Base-by-base conservation (phyloP, 2,888 invertebrate genomes). In the Drosophila affinis region DNA sequence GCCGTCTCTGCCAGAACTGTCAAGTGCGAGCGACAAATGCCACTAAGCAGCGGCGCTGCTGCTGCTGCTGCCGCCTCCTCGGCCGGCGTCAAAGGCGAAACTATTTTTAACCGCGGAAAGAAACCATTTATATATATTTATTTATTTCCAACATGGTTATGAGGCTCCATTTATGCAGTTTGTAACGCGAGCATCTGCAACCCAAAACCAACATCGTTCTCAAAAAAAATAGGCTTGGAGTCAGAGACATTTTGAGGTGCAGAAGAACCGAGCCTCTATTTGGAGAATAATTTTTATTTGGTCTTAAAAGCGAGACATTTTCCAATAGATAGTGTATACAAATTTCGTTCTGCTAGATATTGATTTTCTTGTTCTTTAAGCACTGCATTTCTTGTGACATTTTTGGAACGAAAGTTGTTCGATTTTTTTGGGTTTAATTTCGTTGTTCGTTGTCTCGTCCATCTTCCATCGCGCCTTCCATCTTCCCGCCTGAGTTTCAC, bases 81-180 rank as follows among this genome's bases (percentile, higher is more conserved):
- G 71, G 72, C 74, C 64, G 69, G 56, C 60, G 59, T 64, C 55
- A 61, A 65, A 56, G 62, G 65, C 65, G 54, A 75, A 18, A 65
- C 81, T 86, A 86, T 86, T 86, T 86, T 81, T 88, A 86, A 79
- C 61, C 75, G 69, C 88, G 87, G 77, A 85, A 81, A 85, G 76
- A 83, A 80, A 85, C 72, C 74, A 87, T 85, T 85, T 84, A 68
- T 68, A 67, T 57, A 56, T 56, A 65, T 56, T 63, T 65, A 32
- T 65, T 67, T 51, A 52, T 56, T 67, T 55, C 12, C 32, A 56
- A 67, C 45, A 45, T 27, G 67, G 55, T 55, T 67, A 67, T 67
- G 55, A 67, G 18, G 67, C 34, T 46, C 18, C 48, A 10, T n/a
- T 44, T n/a, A 14, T 17, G 21, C 32, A 24, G n/a, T 32, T 67